A percentile compares a stretch with the other conserved stretches of the same genome.
Evolutionary conservation across 2,888 invertebrate genomes (phyloP).

Genomic region (Melieria picta): DNA sequence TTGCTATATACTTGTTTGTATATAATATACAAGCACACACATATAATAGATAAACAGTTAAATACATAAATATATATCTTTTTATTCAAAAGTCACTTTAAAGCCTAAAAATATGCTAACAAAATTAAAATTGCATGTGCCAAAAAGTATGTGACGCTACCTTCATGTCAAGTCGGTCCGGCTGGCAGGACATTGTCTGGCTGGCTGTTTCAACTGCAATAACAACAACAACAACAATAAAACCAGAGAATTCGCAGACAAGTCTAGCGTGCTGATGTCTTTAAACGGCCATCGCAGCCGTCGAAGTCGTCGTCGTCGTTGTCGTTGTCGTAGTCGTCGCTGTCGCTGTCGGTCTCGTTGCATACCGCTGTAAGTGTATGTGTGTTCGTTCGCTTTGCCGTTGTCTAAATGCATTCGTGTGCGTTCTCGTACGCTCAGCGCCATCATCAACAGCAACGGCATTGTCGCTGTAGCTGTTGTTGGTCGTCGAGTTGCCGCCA

Average conservation of each 20-base stretch:
- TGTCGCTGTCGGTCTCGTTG: not conserved
- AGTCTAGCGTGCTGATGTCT: slow-evolving; percentile 25
- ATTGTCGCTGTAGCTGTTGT: not conserved
- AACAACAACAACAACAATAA: not conserved
- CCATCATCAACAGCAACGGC: too few relatives aligned
- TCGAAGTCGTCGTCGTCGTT: slow-evolving; percentile 13
- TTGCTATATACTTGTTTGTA: too few relatives aligned
- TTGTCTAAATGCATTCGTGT: slow-evolving; percentile 5
- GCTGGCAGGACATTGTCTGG: slow-evolving; percentile 23
- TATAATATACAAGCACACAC: too few relatives aligned
- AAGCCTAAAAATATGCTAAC: not conserved
- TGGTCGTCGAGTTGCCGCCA: not conserved
- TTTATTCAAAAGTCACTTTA: too few relatives aligned
- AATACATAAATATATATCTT: too few relatives aligned
- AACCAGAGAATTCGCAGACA: slow-evolving; percentile 32
- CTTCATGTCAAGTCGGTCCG: not conserved
- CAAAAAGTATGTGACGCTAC: slow-evolving; percentile 25
- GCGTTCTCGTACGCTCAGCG: too few relatives aligned
- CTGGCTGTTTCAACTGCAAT: slow-evolving; percentile 11
- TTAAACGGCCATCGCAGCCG: not conserved
- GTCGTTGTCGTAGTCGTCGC: slow-evolving; percentile 19
- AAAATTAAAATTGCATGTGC: slow-evolving; percentile 17
- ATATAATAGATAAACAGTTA: too few relatives aligned
- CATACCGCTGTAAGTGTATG: not conserved
- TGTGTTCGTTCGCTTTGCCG: not conserved